Evolutionary conservation across 2,113 vertebrate genomes (phyloP), one percentile per base, ranked within the genome.

Genomic region (Saguinus midas): DNA sequence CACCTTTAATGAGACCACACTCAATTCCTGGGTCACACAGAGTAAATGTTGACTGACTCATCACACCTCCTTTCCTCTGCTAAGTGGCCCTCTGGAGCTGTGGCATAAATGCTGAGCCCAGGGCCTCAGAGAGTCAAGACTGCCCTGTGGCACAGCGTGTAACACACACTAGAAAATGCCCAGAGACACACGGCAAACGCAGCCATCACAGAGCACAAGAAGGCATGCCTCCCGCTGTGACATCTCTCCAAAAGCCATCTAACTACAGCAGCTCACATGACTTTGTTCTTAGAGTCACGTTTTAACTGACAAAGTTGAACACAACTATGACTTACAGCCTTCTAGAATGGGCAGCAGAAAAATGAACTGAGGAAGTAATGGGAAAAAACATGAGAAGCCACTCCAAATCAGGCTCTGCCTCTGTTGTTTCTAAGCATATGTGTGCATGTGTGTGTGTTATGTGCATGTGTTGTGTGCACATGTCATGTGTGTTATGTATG

Each of bases 331-430:
- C 98, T 98, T 98, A 98, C 87, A 98, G 98, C 98, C 98, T 98
- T 98, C 98, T 99, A 98, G 98, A 98, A 98, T 97, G 98, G 98
- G 98, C 98, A 98, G 98, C 97, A 98, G 98, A 98, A 98, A 98
- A 98, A 98, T 98, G 98, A 98, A 98, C 98, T 78, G 95, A 98
- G 98, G 98, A 98, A 99, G 98, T 98, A 96, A 98, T 98, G 98
- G 98, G 97, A 98, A 98, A 98, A 98, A 97, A 97, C 98, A 97
- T 98, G 95, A 1, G 32, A 98, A 98, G 98, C 98, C 97, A 97
- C 97, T 98, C 98, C 96, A 91, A 97, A 94, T 97, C 97, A 96
- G 97, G 97, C 97, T 97, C 98, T 96, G 96, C 97, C 98, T 98
- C 99, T 99, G 98, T 98, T 97, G 27, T 48, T 57, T 88, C 50